These are phyloP conservation scores for Lepidochrysops patricia DNA, from an alignment of 2,888 invertebrate species.

Conservation along the genomic window DNA sequence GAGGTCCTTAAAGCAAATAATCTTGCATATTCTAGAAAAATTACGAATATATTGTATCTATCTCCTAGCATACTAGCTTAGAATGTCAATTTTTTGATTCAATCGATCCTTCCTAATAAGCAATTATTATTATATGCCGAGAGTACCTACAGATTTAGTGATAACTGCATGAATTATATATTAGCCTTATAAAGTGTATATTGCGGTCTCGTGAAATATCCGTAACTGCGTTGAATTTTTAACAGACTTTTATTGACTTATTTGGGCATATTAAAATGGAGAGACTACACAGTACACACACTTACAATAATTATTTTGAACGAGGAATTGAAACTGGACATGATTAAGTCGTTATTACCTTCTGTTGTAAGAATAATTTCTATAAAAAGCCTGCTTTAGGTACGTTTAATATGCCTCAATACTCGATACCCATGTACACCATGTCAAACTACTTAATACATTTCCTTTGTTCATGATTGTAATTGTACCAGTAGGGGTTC, in stretches of 20 bases:
- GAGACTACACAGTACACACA: not conserved
- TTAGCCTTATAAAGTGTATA: constrained; percentile 24
- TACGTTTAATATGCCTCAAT: not conserved
- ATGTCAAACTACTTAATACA: not conserved
- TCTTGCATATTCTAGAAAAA: constrained; percentile 15
- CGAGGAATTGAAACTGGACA: not conserved
- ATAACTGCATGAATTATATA: constrained; percentile 51
- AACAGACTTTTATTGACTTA: too few species aligned
- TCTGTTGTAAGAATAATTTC: not conserved
- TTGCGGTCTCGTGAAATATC: not conserved
- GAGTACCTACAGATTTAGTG: constrained; percentile 55
- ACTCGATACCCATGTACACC: not conserved
- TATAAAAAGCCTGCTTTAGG: not conserved
- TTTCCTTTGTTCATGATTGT: constrained; percentile 14
- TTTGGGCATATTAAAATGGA: not conserved
- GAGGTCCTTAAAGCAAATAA: constrained; percentile 12
- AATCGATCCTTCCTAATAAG: constrained; percentile 65
- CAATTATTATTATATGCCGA: constrained; percentile 60
- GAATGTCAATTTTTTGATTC: constrained; percentile 63
- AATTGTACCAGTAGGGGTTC: constrained; percentile 22
- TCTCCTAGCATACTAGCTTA: constrained; percentile 38
- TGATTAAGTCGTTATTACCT: not conserved
- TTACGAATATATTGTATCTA: constrained; percentile 19
- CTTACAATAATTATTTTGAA: not conserved
- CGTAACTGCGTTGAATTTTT: not conserved